These are phyloP conservation scores for Sus cebifrons DNA, from an alignment of 2,797 vertebrate genomes.

Conservation along the genomic window DNA sequence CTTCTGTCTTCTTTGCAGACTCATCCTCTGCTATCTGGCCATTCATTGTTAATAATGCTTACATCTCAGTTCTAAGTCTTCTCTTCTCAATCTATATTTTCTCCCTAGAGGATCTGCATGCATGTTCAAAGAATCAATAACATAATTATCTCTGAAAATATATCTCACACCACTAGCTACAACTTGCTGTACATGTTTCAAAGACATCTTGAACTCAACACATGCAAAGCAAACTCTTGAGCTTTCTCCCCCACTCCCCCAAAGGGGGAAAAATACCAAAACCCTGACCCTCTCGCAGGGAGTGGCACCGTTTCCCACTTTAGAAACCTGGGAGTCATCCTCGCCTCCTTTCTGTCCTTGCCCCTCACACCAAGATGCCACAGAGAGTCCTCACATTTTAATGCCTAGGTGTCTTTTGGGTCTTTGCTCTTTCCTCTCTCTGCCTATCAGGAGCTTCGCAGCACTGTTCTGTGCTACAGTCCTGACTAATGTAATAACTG, in stretches of 20 bases:
- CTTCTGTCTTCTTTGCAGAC: neutral
- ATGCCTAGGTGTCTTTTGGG: neutral
- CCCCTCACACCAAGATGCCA: neutral
- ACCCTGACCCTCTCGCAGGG: neutral
- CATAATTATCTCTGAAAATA: neutral
- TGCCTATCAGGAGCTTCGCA: neutral
- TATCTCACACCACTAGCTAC: neutral
- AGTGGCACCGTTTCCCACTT: neutral
- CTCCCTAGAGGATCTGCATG: neutral
- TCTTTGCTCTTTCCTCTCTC: neutral
- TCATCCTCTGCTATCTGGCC: neutral
- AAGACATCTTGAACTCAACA: neutral
- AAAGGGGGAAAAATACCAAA: neutral
- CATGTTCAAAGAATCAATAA: neutral
- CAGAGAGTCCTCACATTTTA: neutral
- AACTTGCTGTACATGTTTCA: neutral
- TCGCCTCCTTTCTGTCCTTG: neutral
- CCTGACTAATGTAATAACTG: neutral
- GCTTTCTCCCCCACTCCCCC: neutral
- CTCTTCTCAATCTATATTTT: slow-evolving; percentile 4
- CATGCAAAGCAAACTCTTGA: too few species aligned
- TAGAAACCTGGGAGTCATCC: neutral
- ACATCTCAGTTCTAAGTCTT: neutral
- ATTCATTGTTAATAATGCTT: neutral
- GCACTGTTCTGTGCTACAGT: neutral